Percentiles rank a stretch among this genome's conserved stretches.
Conservation (phyloP, 2,113 vertebrate genomes). For the Struthidea cinerea region DNA sequence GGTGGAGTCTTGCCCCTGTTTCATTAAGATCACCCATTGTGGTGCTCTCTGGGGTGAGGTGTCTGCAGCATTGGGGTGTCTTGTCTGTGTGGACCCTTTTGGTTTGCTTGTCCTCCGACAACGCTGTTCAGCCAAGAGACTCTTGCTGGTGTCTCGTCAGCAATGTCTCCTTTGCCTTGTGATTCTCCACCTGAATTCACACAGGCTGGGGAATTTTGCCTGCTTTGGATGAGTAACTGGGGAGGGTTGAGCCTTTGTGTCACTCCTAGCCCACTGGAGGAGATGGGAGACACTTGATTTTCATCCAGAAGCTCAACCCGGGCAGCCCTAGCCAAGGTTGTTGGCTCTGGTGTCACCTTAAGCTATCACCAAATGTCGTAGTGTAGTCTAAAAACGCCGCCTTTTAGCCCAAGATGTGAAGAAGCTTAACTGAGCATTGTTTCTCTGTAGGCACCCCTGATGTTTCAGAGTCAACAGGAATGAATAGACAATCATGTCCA, state of each 20-base stretch:
- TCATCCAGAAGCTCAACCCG: background rate
- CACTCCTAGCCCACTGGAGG: background rate
- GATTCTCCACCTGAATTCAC: constrained; percentile 16
- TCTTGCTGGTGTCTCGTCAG: background rate
- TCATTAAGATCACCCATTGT: rapidly evolving
- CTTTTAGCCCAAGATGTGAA: constrained; percentile 11
- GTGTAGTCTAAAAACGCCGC: background rate
- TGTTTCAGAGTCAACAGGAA: constrained; percentile 54
- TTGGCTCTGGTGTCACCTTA: background rate
- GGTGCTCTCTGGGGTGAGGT: background rate
- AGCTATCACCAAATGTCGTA: background rate
- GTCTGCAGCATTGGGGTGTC: background rate
- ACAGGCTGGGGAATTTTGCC: background rate
- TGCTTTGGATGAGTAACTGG: background rate
- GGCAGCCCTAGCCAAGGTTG: background rate
- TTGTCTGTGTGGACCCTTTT: background rate
- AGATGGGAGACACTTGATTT: background rate
- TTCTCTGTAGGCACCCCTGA: constrained; percentile 61
- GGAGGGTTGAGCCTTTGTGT: background rate
- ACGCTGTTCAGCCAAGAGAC: background rate
- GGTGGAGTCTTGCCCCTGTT: background rate
- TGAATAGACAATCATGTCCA: constrained; percentile 48
- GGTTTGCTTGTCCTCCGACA: background rate
- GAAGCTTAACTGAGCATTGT: constrained; percentile 52
- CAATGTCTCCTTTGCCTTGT: background rate